phyloP scores from a whole-genome alignment of 2,113 vertebrate genomes.

The Macrotis lagotis region DNA sequence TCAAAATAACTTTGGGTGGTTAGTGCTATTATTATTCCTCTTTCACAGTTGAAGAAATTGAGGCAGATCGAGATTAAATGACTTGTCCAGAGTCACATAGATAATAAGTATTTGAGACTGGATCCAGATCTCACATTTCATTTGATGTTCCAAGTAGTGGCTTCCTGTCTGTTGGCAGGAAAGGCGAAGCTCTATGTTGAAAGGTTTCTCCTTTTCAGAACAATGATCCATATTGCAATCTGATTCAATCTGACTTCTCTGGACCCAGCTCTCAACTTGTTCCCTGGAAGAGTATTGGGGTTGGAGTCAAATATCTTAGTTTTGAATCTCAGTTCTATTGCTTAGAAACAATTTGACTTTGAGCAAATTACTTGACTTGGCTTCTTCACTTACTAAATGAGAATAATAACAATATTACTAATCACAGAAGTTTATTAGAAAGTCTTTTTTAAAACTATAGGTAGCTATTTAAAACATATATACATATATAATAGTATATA shows the following conservation, averaged over 20 bases:
- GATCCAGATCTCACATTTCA: not conserved
- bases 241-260: too few species aligned
- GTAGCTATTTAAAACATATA: not conserved
- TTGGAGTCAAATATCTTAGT: not conserved
- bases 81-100: not conserved
- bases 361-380: not conserved
- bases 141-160: not conserved
- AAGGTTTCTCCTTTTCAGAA: not conserved
- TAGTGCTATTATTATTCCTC: not conserved
- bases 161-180: not conserved
- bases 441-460: not conserved
- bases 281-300: not conserved
- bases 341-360: not conserved
- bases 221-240: not conserved
- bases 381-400: not conserved
- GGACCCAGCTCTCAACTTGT: not conserved
- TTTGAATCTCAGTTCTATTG: conserved; percentile 26
- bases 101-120: not conserved
- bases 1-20: not conserved
- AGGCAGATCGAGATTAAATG: not conserved
- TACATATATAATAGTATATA: not conserved
- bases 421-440: not conserved
- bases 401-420: not conserved
- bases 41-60: not conserved
- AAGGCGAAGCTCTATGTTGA: not conserved